These are phyloP conservation scores for Perizoma affinitatum DNA, from an alignment of 2,888 invertebrate genomes.

Conservation along the genomic window DNA sequence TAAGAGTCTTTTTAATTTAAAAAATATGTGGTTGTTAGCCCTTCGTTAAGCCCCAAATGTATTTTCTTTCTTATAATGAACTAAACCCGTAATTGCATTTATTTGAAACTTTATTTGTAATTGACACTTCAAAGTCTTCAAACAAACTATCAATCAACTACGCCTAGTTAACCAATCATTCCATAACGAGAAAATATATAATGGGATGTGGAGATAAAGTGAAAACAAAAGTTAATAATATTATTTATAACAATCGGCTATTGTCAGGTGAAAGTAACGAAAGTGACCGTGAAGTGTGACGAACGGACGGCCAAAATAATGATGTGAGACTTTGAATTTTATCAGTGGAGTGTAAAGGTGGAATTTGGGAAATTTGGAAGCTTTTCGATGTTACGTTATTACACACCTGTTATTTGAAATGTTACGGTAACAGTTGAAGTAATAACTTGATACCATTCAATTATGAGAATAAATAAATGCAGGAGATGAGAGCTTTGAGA, in stretches of 20 bases:
- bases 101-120: too few relatives aligned
- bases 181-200: conserved; percentile 20
- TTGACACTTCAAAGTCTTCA: too few relatives aligned
- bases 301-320: conserved; percentile 39
- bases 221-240: conserved; percentile 50
- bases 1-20: too few relatives aligned
- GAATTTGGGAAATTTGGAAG: conserved; percentile 4
- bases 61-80: too few relatives aligned
- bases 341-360: conserved; percentile 4
- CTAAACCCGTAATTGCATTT: too few relatives aligned
- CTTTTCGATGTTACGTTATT: conserved; percentile 15
- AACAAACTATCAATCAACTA: conserved; percentile 9
- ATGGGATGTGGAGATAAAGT: conserved; percentile 28
- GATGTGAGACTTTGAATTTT: conserved; percentile 15
- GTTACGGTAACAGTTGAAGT: conserved; percentile 13
- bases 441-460: conserved; percentile 14
- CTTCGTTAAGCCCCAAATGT: too few relatives aligned
- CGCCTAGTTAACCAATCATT: conserved; percentile 19
- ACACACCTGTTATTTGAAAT: conserved; percentile 16
- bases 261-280: conserved; percentile 58
- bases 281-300: conserved; percentile 55
- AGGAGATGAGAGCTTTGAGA: too few relatives aligned
- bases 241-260: conserved; percentile 41
- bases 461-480: neutral
- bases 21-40: too few relatives aligned